Conservation (phyloP, 2,888 invertebrate genomes). For the Teleiodes luculella region DNA sequence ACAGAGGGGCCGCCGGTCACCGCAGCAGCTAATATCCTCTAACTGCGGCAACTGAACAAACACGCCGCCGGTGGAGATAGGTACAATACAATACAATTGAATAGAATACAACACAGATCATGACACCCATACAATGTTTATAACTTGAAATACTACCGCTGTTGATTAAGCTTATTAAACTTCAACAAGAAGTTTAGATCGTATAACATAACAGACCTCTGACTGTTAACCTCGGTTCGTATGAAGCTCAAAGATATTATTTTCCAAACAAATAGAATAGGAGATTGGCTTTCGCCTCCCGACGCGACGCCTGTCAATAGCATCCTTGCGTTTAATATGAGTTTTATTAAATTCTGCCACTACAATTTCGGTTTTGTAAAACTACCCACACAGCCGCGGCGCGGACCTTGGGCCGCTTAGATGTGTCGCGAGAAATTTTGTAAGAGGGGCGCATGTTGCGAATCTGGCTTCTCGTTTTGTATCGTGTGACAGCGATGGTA, state of each 20-base stretch:
- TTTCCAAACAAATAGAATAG: not conserved
- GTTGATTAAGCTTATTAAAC: too few species aligned
- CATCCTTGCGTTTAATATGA: conserved; percentile 63
- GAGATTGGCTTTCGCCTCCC: not conserved
- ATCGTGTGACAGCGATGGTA: conserved; percentile 13
- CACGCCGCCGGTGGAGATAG: not conserved
- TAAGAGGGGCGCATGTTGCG: not conserved
- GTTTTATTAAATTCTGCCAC: conserved; percentile 68
- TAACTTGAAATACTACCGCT: too few species aligned
- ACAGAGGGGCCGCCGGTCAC: not conserved
- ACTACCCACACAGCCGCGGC: conserved; percentile 64
- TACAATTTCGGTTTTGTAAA: conserved; percentile 71
- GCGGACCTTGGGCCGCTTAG: conserved; percentile 45
- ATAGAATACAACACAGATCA: too few species aligned
- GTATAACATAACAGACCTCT: too few species aligned
- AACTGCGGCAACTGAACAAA: conserved; percentile 7
- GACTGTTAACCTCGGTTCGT: too few species aligned
- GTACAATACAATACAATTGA: too few species aligned
- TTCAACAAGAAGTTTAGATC: too few species aligned
- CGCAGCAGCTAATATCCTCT: conserved; percentile 7
- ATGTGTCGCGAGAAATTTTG: conserved; percentile 23
- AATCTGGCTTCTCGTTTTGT: too few species aligned
- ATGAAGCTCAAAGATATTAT: not conserved
- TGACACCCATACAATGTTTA: too few species aligned
- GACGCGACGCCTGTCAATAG: conserved; percentile 53